Base-by-base conservation (phyloP, 2,113 vertebrate genomes). In the Recurvirostra avosetta region DNA sequence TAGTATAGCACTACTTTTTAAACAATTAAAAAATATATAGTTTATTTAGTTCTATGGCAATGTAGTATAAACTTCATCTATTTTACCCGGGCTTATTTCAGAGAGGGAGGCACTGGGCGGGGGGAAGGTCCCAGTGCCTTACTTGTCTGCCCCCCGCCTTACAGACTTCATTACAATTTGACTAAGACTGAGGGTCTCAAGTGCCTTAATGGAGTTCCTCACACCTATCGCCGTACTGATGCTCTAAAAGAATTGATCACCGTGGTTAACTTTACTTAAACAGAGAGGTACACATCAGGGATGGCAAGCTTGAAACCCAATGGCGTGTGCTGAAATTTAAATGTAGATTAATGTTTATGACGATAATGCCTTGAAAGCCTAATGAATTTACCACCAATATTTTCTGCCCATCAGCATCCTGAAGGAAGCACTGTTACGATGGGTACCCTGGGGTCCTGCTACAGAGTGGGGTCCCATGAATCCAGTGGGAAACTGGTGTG, bases 401-500 rank as follows among this genome's bases (percentile, higher is more conserved):
- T 77, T 74, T 32, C 52, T 52, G 45, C 27, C 43, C 23, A 6
- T 18, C 27, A 6, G 50, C 61, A 29, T 27, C n/a, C 75, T 6
- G 27, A 19, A 6, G 56, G 56, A 26, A 38, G 21, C 0, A 1
- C 58, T 7, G 7, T n/a, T 11, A 14, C 25, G 4, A 9, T 20
- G 29, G 36, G 43, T 41, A 10, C 36, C 49, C 19, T 0, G 0
- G 27, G 18, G 3, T 36, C 9, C 2, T 0, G 56, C 15, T 5
- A 3, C 1, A 0, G 25, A n/a, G 50, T 2, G 11, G 4, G 38
- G 43, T n/a, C 20, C 30, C 61, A 4, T 11, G 7, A 41, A 5
- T 19, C 12, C 11, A 8, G 3, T 3, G 16, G 36, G 40, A 70
- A 6, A 5, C 63, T 19, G 11, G 9, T 5, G 68, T 11, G 53